Evolutionary conservation across 2,888 invertebrate genomes (phyloP).

Genomic region (Drosophila stalkeri): DNA sequence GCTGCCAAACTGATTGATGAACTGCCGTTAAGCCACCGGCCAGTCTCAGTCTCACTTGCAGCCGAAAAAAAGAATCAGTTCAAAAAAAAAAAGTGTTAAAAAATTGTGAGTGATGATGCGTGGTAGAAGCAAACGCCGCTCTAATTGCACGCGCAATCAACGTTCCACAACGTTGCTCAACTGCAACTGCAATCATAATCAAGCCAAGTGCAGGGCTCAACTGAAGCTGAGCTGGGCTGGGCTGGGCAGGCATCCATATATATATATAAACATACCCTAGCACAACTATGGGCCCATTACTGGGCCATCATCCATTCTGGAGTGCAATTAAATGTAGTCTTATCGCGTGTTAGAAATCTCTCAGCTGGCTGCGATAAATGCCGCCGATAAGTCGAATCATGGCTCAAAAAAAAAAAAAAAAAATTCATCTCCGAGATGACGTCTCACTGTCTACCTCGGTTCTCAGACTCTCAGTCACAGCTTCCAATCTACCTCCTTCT

Average conservation of each 20-base stretch:
- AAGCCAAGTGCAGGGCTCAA: conserved; percentile 40
- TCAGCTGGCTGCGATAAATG: conserved; percentile 49
- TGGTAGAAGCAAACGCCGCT: conserved; percentile 48
- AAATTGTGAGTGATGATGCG: conserved; percentile 78
- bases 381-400: conserved; percentile 58
- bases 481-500: conserved; percentile 1
- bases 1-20: conserved; percentile 78
- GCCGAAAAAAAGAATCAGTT: conserved; percentile 34
- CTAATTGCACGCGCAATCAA: conserved; percentile 78
- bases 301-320: conserved; percentile 38
- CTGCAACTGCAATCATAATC: conserved; percentile 55
- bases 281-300: conserved; percentile 22
- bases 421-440: conserved; percentile 34
- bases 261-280: conserved; percentile 1
- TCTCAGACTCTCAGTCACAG: conserved; percentile 3
- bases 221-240: background rate
- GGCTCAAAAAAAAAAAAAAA: conserved; percentile 8
- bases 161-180: conserved; percentile 19
- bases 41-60: conserved; percentile 34
- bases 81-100: conserved; percentile 69
- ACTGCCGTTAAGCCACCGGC: conserved; percentile 70
- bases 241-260: background rate
- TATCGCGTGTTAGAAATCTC: conserved; percentile 67
- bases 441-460: conserved; percentile 68
- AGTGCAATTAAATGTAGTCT: conserved; percentile 65